phyloP scores from a whole-genome alignment of 2,797 vertebrate species.

The Spinus olivaceus region DNA sequence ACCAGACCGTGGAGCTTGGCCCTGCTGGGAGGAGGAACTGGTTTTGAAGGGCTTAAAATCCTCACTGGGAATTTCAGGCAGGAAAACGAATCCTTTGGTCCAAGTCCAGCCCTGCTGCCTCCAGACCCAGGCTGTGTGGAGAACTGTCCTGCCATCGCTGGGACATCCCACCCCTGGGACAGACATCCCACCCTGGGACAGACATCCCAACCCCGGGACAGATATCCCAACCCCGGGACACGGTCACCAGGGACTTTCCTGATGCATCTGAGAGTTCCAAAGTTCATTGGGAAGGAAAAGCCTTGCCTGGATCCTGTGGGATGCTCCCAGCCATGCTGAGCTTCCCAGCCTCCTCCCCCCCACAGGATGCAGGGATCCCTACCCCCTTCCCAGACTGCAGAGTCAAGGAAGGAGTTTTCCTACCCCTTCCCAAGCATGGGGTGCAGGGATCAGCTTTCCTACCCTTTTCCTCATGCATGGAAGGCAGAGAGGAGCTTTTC shows the following conservation, averaged over 20 bases:
- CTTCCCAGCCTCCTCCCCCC: neutral
- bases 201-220: too few relatives aligned
- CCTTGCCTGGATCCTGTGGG: rapidly evolving
- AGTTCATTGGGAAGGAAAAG: neutral
- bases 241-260: rapidly evolving
- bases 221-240: neutral
- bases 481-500: neutral
- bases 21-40: neutral
- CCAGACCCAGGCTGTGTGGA: rapidly evolving
- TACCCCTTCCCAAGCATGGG: neutral
- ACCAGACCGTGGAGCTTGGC: rapidly evolving
- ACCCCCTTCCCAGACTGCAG: neutral
- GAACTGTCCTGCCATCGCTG: neutral
- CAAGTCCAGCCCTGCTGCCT: neutral
- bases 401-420: neutral
- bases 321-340: neutral
- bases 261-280: neutral
- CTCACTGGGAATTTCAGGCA: neutral
- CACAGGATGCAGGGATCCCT: neutral
- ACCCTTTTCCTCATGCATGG: neutral
- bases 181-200: neutral
- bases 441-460: neutral
- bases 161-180: too few relatives aligned
- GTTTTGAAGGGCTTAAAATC: neutral
- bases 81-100: neutral